Evolutionary conservation across 2,797 vertebrate genomes (phyloP).

Genomic region (Eidolon dupreanum): DNA sequence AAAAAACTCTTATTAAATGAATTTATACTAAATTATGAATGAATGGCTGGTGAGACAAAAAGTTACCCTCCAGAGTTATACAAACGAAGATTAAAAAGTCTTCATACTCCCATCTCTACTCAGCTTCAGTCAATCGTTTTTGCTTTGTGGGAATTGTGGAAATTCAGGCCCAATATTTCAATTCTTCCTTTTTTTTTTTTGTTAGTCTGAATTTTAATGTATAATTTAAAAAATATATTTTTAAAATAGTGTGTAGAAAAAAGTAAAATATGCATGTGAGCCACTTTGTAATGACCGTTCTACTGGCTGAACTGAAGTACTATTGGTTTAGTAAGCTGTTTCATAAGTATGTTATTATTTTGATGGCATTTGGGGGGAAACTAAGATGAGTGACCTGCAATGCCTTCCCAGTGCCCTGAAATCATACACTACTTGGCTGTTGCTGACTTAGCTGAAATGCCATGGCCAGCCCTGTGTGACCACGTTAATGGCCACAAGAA

Average conservation of each 20-base stretch:
- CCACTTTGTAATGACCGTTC: neutral
- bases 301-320: neutral
- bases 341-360: neutral
- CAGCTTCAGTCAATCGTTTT: neutral
- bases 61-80: neutral
- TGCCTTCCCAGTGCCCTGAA: neutral
- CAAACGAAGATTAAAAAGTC: neutral
- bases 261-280: neutral
- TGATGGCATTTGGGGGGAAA: neutral
- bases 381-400: neutral
- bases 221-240: neutral
- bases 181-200: neutral
- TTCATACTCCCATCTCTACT: neutral
- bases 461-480: neutral
- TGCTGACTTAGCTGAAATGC: neutral
- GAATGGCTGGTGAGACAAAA: neutral
- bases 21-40: neutral
- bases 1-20: neutral
- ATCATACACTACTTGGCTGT: neutral
- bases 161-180: neutral
- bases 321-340: neutral
- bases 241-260: neutral
- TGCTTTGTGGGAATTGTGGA: neutral
- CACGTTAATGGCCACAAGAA: neutral
- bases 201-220: neutral